Percentiles rank a stretch among this genome's conserved stretches.
These are phyloP conservation scores for Phrynocephalus versicolor DNA, from an alignment of 2,113 vertebrate species.

Conservation along the genomic window DNA sequence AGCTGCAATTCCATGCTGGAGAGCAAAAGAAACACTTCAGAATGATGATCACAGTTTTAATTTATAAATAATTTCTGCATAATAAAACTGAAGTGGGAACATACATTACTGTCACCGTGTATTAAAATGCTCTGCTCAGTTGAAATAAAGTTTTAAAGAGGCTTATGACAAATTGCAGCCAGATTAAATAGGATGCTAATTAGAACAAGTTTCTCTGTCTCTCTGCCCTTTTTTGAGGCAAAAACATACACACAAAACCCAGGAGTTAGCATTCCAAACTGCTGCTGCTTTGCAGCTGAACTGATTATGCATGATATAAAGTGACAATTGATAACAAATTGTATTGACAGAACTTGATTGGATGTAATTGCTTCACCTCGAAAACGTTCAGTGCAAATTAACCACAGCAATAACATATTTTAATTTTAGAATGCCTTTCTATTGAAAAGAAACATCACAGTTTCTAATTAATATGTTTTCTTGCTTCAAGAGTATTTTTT, in stretches of 20 bases:
- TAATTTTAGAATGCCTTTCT: conserved; percentile 15
- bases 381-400: conserved; percentile 46
- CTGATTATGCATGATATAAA: conserved; percentile 31
- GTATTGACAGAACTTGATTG: conserved; percentile 36
- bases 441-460: conserved; percentile 10
- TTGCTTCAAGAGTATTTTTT: not conserved
- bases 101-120: not conserved
- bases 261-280: conserved; percentile 17
- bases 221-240: not conserved
- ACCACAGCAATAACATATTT: conserved; percentile 10
- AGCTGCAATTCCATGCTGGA: conserved; percentile 1
- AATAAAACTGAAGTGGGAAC: conserved; percentile 22
- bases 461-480: conserved; percentile 49
- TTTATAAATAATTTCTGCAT: not conserved
- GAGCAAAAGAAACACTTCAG: not conserved
- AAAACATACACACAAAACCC: not conserved
- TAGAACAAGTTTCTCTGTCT: not conserved
- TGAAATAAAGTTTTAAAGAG: not conserved
- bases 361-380: conserved; percentile 39
- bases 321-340: conserved; percentile 10
- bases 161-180: conserved; percentile 20
- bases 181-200: conserved; percentile 15
- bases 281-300: conserved; percentile 33
- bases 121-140: conserved; percentile 5
- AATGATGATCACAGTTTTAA: conserved; percentile 15